These are phyloP conservation scores for Circaetus gallicus DNA, from an alignment of 2,113 vertebrate genomes.

Conservation along the genomic window DNA sequence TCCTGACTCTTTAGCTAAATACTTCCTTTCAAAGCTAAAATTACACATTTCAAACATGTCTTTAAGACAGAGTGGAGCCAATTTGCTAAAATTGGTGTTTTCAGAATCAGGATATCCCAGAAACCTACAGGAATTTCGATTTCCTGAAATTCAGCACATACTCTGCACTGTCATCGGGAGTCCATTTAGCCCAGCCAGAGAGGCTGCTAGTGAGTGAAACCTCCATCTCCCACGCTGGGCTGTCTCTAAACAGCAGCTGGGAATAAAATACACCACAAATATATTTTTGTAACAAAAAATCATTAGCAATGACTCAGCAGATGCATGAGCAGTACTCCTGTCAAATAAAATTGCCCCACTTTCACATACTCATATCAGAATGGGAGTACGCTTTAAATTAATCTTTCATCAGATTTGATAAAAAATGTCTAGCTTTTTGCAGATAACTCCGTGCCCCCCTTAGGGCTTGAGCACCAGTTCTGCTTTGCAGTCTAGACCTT, in stretches of 20 bases:
- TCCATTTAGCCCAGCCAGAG: background rate
- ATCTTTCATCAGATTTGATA: background rate
- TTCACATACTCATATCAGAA: background rate
- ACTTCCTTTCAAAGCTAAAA: conserved; percentile 46
- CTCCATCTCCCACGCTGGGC: background rate
- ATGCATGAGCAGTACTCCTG: background rate
- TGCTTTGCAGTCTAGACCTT: background rate
- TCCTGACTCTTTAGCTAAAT: conserved; percentile 10
- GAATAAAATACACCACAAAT: background rate
- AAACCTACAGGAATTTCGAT: background rate
- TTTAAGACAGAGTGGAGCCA: conserved; percentile 22
- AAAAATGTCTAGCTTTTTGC: background rate
- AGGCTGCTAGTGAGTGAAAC: background rate
- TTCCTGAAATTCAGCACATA: background rate
- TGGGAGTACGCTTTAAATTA: background rate
- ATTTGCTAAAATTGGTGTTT: conserved; percentile 18
- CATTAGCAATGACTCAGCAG: background rate
- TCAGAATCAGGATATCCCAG: background rate
- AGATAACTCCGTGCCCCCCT: background rate
- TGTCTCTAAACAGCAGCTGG: background rate
- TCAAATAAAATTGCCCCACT: background rate
- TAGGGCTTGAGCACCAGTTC: background rate
- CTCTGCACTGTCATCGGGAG: background rate
- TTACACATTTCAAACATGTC: conserved; percentile 4
- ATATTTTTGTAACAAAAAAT: background rate